Conservation (phyloP, 2,797 vertebrate genomes). For the Caiman crocodilus region DNA sequence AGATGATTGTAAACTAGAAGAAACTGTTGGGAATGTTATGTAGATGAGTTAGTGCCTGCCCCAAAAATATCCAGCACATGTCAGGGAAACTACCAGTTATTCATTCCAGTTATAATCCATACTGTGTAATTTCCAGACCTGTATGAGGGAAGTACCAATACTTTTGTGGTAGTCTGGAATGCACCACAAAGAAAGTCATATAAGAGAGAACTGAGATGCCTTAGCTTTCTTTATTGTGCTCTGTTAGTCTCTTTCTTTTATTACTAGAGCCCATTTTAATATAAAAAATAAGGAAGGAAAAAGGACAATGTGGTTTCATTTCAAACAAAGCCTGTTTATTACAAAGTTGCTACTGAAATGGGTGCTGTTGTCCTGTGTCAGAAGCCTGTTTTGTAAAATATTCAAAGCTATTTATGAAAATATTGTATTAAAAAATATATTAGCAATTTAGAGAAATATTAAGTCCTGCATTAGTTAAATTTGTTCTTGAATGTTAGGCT, state of each 20-base stretch:
- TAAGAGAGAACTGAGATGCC: neutral
- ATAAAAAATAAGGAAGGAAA: slow-evolving; percentile 32
- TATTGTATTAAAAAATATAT: neutral
- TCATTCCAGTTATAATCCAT: accelerated
- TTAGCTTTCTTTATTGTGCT: neutral
- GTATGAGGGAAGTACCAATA: neutral
- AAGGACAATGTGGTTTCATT: neutral
- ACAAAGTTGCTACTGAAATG: neutral
- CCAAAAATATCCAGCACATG: neutral
- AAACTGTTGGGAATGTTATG: neutral
- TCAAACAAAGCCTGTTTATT: neutral
- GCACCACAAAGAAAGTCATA: neutral
- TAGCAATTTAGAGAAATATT: neutral
- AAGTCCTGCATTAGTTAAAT: neutral
- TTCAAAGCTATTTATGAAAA: neutral
- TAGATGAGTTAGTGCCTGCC: neutral
- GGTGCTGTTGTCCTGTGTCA: accelerated
- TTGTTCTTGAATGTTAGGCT: neutral
- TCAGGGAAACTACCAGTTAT: neutral
- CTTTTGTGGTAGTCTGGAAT: no score
- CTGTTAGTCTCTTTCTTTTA: neutral
- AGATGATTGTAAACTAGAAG: neutral
- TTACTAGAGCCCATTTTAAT: neutral
- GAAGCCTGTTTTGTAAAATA: neutral
- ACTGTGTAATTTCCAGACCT: neutral